These are phyloP conservation scores for Spatula versicolor DNA, from an alignment of 2,797 vertebrate genomes.

Conservation along the genomic window DNA sequence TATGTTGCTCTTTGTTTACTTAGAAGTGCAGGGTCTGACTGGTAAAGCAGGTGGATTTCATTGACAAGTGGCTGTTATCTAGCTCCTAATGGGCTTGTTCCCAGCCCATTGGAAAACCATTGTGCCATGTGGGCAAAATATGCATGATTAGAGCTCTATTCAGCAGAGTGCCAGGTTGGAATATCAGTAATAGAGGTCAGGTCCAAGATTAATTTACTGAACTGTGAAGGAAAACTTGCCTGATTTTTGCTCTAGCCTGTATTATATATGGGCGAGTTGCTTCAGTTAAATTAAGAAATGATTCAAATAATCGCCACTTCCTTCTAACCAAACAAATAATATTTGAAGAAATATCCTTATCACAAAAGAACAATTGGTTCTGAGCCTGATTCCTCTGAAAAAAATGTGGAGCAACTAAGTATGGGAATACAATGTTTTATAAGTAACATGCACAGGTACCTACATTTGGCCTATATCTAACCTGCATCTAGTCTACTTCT, in stretches of 20 bases:
- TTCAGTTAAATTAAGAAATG: neutral
- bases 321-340: neutral
- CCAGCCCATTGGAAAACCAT: neutral
- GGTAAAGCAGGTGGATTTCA: neutral
- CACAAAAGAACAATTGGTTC: neutral
- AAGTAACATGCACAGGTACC: neutral
- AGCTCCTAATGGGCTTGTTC: neutral
- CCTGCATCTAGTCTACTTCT: too few species aligned
- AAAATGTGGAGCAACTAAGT: neutral
- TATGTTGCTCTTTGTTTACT: neutral
- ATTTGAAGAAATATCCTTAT: neutral
- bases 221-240: neutral
- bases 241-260: neutral
- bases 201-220: neutral
- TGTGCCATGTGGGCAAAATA: neutral
- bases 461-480: neutral
- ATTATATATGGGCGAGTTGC: fast-evolving
- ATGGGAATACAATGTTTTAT: neutral
- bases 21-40: neutral
- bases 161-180: neutral
- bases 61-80: neutral
- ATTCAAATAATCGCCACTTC: neutral
- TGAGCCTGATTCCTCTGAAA: neutral
- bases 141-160: neutral
- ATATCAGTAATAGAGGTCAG: neutral